phyloP scores from a whole-genome alignment of 2,113 vertebrate genomes.

The Panurus biarmicus region DNA sequence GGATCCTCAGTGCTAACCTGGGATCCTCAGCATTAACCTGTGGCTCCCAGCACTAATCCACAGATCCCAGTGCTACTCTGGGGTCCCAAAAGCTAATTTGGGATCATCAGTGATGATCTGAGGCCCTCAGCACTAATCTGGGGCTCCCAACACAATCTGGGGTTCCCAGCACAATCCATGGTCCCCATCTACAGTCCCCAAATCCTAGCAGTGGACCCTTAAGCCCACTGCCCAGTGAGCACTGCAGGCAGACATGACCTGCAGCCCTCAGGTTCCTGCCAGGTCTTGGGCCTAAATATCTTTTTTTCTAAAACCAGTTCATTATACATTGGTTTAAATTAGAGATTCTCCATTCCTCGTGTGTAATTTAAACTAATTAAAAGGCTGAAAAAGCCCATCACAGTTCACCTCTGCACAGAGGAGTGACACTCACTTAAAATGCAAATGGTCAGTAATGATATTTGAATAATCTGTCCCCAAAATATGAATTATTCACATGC shows the following conservation, averaged over 20 bases:
- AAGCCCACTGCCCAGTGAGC: neutral
- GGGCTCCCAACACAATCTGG: neutral
- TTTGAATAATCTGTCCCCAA: neutral
- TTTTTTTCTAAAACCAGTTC: fast-evolving
- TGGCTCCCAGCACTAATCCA: neutral
- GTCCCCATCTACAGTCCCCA: neutral
- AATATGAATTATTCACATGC: neutral
- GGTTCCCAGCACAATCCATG: neutral
- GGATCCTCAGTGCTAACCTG: neutral
- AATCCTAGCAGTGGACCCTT: neutral
- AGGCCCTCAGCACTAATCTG: neutral
- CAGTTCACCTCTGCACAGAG: neutral
- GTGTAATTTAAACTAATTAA: neutral
- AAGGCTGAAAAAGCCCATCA: neutral
- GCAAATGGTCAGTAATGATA: neutral
- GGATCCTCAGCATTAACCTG: neutral
- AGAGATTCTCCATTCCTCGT: neutral
- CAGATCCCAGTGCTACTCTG: neutral
- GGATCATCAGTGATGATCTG: too few species aligned
- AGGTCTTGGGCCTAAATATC: neutral
- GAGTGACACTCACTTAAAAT: neutral
- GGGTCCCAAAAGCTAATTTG: neutral
- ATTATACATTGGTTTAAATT: neutral
- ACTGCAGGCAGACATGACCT: neutral
- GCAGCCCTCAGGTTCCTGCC: neutral